Conservation (phyloP, 2,797 vertebrate species). For the Molossus molossus region DNA sequence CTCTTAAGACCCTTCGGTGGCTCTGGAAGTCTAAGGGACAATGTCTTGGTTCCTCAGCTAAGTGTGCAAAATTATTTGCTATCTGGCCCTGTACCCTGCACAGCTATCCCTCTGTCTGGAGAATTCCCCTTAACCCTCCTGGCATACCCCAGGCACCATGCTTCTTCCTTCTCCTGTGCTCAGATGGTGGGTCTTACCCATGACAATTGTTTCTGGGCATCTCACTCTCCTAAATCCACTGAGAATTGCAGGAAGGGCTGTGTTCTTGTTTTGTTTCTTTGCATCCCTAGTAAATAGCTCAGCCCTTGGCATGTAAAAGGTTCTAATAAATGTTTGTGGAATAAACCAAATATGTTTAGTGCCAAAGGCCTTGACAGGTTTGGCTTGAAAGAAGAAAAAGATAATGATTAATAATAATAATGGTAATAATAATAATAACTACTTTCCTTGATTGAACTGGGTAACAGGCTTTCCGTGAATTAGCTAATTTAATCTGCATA, state of each 20-base stretch:
- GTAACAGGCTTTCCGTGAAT: slow-evolving; percentile 22
- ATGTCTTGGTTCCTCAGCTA: not conserved
- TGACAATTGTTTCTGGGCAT: not conserved
- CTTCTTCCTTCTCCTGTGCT: not conserved
- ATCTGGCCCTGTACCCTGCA: not conserved
- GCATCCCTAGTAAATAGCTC: slow-evolving; percentile 4
- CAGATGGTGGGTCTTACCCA: not conserved
- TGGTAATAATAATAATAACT: not conserved
- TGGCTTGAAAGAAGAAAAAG: slow-evolving; percentile 51
- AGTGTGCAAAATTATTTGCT: not conserved
- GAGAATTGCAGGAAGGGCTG: not conserved
- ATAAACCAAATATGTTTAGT: slow-evolving; percentile 54
- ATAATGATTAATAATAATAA: not conserved
- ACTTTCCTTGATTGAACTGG: not conserved
- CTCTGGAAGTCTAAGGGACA: not conserved
- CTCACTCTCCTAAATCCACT: not conserved
- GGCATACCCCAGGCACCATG: not conserved
- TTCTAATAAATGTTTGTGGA: slow-evolving; percentile 37
- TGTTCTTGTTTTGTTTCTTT: slow-evolving; percentile 62
- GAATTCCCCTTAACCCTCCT: not conserved
- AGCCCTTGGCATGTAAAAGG: slow-evolving; percentile 11
- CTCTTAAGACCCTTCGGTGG: not conserved
- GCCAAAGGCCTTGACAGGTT: slow-evolving; percentile 39
- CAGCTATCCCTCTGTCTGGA: not conserved
- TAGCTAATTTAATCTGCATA: not conserved